Evolutionary conservation across 2,797 vertebrate genomes (phyloP).

Genomic region (Melanotaenia parkinsoni): DNA sequence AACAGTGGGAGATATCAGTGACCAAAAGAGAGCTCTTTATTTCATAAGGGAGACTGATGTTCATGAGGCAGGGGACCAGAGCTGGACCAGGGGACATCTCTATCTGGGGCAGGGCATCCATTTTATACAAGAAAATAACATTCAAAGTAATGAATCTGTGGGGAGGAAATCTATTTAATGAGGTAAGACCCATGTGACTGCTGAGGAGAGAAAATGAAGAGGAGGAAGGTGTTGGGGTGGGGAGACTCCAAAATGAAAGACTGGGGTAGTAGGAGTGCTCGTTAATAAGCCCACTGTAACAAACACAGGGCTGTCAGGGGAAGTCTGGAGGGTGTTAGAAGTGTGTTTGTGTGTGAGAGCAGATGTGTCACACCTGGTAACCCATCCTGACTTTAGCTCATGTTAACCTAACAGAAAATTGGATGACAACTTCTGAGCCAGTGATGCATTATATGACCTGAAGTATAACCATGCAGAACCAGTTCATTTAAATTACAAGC

Average conservation of each 20-base stretch:
- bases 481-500: constrained; percentile 12
- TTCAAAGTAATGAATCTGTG: constrained; percentile 71
- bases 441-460: constrained; percentile 20
- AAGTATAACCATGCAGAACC: constrained; percentile 18
- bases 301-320: constrained; percentile 70
- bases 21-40: constrained; percentile 57
- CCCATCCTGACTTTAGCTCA: constrained; percentile 20
- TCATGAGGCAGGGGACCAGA: constrained; percentile 71
- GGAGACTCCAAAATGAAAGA: constrained; percentile 34
- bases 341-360: constrained; percentile 33
- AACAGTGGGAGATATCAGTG: constrained; percentile 16
- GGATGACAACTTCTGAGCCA: constrained; percentile 32
- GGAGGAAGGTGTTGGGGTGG: constrained; percentile 20
- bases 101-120: constrained; percentile 79
- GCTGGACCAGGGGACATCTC: constrained; percentile 67
- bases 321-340: constrained; percentile 33
- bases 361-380: constrained; percentile 56
- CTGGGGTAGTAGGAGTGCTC: constrained; percentile 46
- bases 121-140: constrained; percentile 70
- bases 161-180: constrained; percentile 78
- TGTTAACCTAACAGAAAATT: constrained; percentile 54
- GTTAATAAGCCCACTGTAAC: constrained; percentile 73
- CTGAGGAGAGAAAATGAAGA: constrained; percentile 48
- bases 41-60: constrained; percentile 70
- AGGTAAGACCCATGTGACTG: constrained; percentile 66